Percentiles rank a stretch among this genome's conserved stretches.
Evolutionary conservation across 1,140 invertebrate species (phyloP).

Genomic region (Piezodorus guildinii): DNA sequence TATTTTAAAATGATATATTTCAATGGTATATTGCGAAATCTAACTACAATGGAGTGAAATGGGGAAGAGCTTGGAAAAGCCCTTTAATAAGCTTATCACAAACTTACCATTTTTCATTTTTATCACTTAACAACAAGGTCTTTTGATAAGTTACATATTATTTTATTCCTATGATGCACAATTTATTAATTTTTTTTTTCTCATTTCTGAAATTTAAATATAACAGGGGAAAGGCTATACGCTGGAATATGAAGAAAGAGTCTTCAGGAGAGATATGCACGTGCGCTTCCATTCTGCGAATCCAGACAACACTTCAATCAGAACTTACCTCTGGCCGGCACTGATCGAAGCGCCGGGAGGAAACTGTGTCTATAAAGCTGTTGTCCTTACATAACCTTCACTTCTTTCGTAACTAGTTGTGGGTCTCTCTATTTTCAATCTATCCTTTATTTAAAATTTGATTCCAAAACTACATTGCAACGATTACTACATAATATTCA

Average conservation of each 20-base stretch:
- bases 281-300: constrained; percentile 52
- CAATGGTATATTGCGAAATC: too few relatives aligned
- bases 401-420: constrained; percentile 17
- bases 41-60: too few relatives aligned
- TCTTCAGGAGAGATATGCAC: constrained; percentile 47
- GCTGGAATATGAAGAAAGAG: constrained; percentile 44
- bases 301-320: constrained; percentile 42
- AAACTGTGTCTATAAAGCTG: constrained; percentile 54
- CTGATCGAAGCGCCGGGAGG: constrained; percentile 48
- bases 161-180: too few relatives aligned
- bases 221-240: constrained; percentile 40
- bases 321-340: constrained; percentile 59
- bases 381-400: constrained; percentile 47
- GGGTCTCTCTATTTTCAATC: constrained; percentile 12
- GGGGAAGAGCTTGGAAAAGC: too few relatives aligned
- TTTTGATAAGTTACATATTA: too few relatives aligned
- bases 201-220: neutral
- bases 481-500: too few relatives aligned
- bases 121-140: too few relatives aligned
- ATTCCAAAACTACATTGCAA: neutral
- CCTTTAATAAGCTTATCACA: too few relatives aligned
- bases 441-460: constrained; percentile 3
- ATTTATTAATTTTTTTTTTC: too few relatives aligned
- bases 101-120: too few relatives aligned
- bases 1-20: too few relatives aligned